Base-by-base conservation (phyloP, 2,888 invertebrate species). In the Eupithecia insigniata region DNA sequence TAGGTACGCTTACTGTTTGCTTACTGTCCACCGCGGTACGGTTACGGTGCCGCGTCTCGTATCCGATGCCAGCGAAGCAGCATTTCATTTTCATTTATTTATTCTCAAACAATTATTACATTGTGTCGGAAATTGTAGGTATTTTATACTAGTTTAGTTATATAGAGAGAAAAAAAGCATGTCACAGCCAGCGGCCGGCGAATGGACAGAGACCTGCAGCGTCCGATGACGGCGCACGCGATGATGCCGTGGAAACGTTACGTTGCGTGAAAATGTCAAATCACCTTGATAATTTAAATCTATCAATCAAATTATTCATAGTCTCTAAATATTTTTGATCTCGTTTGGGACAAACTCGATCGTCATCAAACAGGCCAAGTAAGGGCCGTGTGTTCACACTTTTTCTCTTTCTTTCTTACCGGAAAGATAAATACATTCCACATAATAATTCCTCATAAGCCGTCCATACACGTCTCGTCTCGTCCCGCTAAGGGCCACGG, bases 1-100 rank as follows among this genome's bases (percentile, higher is more conserved):
- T 75, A 73, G n/a, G n/a, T n/a, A n/a, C n/a, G n/a, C n/a, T n/a
- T n/a, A n/a, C n/a, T n/a, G n/a, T n/a, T n/a, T 78, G 71, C 70
- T 70, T 64, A 70, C 74, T 76, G 76, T 76, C 76, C 71, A 46
- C 69, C 58, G 64, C 61, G 72, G 71, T 76, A 72, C 36, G 36
- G 32, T 32, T 7, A 76, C 70, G 70, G 75, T 70, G 36, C 58
- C 39, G 30, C 67, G 61, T 66, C 58, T 66, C 72, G 65, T 61
- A 68, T 71, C 61, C 71, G 62, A 65, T 72, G 55, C 2, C 22
- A n/a, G 55, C 12, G 55, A 26, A 22, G 55, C 55, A 26, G 55
- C 55, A 1, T 0, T n/a, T n/a, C n/a, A n/a, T n/a, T n/a, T n/a
- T n/a, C n/a, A n/a, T n/a, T n/a, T n/a, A n/a, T n/a, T n/a, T n/a